Evolutionary conservation across 2,888 invertebrate genomes (phyloP).

Genomic region (Drosophila planitibia): DNA sequence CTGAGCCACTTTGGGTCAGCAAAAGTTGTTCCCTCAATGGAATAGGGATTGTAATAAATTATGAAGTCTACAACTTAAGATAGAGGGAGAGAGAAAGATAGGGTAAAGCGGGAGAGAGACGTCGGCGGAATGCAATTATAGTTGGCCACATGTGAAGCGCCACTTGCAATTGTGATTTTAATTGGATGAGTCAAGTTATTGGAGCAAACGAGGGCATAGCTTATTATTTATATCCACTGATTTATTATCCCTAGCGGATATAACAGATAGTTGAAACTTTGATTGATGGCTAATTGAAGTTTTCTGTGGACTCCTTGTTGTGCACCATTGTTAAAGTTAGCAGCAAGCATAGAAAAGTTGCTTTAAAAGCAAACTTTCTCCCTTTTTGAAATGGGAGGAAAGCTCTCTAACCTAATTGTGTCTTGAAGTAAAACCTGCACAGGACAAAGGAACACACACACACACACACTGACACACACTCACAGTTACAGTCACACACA

Average conservation of each 20-base stretch:
- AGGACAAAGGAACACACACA: conserved; percentile 33
- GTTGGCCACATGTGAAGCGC: conserved; percentile 63
- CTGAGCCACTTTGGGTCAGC: conserved; percentile 63
- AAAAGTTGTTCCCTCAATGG: conserved; percentile 49
- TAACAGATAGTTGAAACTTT: conserved; percentile 6
- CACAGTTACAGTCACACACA: not conserved
- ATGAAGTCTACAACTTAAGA: conserved; percentile 45
- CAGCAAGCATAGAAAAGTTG: not conserved
- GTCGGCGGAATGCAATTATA: conserved; percentile 71
- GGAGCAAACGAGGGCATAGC: not conserved
- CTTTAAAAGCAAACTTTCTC: conserved; percentile 56
- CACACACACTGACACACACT: not conserved
- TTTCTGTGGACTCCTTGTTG: not conserved
- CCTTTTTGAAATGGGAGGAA: conserved; percentile 19
- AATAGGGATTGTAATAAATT: conserved; percentile 72
- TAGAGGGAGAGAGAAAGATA: not conserved
- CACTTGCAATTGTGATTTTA: conserved; percentile 48
- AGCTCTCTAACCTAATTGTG: conserved; percentile 67
- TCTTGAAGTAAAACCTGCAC: conserved; percentile 55
- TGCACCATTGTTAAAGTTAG: conserved; percentile 15
- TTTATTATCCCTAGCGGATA: conserved; percentile 6
- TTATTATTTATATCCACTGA: conserved; percentile 16
- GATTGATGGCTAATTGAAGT: conserved; percentile 20
- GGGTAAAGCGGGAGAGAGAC: not conserved
- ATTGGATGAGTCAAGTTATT: conserved; percentile 53